These are phyloP conservation scores for Condylura cristata DNA, from an alignment of 2,113 vertebrate genomes.

Conservation along the genomic window DNA sequence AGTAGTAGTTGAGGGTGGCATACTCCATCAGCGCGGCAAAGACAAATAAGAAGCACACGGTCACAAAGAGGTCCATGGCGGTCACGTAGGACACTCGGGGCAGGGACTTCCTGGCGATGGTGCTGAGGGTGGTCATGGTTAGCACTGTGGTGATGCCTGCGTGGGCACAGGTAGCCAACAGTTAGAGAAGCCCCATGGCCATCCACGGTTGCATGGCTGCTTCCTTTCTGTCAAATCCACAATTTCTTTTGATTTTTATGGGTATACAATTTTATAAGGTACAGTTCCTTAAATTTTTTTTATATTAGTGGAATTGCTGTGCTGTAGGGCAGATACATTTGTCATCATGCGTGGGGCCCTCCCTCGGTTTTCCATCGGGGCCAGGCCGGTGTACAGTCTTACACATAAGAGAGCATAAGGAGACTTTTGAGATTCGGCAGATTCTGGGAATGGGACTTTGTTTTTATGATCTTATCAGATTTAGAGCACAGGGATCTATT, in stretches of 20 bases:
- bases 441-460: neutral
- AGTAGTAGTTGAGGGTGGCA: constrained; percentile 96
- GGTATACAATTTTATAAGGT: neutral
- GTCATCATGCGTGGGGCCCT: too few relatives aligned
- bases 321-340: neutral
- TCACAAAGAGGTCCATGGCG: constrained; percentile 98
- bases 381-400: too few relatives aligned
- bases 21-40: constrained; percentile 99
- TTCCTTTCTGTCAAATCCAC: neutral
- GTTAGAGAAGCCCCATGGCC: neutral
- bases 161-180: neutral
- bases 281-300: neutral
- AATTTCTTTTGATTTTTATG: neutral
- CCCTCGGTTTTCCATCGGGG: too few relatives aligned
- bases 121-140: constrained; percentile 98
- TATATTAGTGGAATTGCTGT: too few relatives aligned
- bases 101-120: constrained; percentile 94
- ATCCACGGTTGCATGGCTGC: neutral
- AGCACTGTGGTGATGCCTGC: constrained; percentile 97
- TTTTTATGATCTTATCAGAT: neutral
- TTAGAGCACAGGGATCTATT: neutral
- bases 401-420: neutral
- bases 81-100: constrained; percentile 97
- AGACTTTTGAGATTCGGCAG: neutral
- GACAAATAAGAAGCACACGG: constrained; percentile 98